A percentile compares a stretch with the other conserved stretches of the same genome.
These are phyloP conservation scores for Trichogramma evanescens DNA, from an alignment of 2,888 invertebrate species.

Conservation along the genomic window DNA sequence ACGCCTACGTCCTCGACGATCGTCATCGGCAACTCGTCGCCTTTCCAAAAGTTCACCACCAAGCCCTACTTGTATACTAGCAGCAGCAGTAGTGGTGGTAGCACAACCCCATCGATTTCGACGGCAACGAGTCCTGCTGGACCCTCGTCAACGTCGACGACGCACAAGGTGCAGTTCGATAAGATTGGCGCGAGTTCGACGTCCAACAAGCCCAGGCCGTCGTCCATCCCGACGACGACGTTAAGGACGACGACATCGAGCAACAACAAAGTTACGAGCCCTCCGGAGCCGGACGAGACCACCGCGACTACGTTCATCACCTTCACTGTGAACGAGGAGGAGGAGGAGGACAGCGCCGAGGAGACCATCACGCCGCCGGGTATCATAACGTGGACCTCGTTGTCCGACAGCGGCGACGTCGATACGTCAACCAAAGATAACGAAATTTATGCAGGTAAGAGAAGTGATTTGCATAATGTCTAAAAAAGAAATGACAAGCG, in stretches of 20 bases:
- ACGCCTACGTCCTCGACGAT: not conserved
- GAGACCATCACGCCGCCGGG: constrained; percentile 42
- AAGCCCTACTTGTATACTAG: constrained; percentile 21
- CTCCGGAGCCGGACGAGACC: constrained; percentile 3
- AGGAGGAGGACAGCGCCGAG: constrained; percentile 22
- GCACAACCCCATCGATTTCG: constrained; percentile 4
- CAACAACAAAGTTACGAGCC: constrained; percentile 2
- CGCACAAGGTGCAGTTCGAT: no score
- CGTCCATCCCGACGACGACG: constrained; percentile 10
- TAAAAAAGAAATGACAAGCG: constrained; percentile 4
- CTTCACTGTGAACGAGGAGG: constrained; percentile 21
- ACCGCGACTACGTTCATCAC: constrained; percentile 9
- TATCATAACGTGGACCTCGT: constrained; percentile 51
- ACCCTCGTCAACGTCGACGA: no score
- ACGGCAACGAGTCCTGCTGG: no score
- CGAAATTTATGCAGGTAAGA: constrained; percentile 8
- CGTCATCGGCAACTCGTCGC: not conserved
- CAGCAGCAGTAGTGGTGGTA: constrained; percentile 32
- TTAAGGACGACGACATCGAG: constrained; percentile 29
- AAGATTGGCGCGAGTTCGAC: no score
- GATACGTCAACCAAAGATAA: constrained; percentile 28
- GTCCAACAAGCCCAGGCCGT: not conserved
- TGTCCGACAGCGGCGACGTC: constrained; percentile 39
- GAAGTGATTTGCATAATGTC: constrained; percentile 1
- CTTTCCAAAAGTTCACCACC: not conserved